phyloP scores from a whole-genome alignment of 2,113 vertebrate species.

The Oostethus manadensis region DNA sequence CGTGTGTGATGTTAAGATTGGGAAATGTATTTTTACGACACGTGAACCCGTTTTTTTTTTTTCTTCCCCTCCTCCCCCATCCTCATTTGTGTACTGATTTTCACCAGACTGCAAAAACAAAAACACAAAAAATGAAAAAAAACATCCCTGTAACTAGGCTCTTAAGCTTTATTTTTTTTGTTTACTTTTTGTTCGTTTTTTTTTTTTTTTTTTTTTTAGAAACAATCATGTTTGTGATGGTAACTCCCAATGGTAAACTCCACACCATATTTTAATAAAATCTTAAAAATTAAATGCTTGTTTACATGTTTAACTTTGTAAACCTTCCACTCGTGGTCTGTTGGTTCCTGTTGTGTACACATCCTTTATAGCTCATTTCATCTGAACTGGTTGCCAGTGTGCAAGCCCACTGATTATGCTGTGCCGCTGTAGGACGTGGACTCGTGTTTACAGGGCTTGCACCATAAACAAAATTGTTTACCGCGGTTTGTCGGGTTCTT shows the following conservation, averaged over 20 bases:
- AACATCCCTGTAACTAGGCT: slow-evolving; percentile 75
- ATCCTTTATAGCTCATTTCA: slow-evolving; percentile 11
- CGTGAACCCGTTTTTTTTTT: slow-evolving; percentile 71
- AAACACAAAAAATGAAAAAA: slow-evolving; percentile 35
- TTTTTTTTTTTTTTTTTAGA: slow-evolving; percentile 85
- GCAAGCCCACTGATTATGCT: slow-evolving; percentile 10
- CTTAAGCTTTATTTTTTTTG: slow-evolving; percentile 78
- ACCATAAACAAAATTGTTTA: slow-evolving; percentile 46
- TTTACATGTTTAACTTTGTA: neutral
- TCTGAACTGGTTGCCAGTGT: slow-evolving; percentile 7
- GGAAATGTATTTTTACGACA: slow-evolving; percentile 81
- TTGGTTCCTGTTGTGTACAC: neutral
- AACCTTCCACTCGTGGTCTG: neutral
- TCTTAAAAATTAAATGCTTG: slow-evolving; percentile 61
- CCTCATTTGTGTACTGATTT: slow-evolving; percentile 70
- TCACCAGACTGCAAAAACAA: slow-evolving; percentile 77
- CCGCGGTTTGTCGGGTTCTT: slow-evolving; percentile 19
- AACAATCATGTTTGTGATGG: slow-evolving; percentile 85
- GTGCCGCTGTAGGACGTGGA: slow-evolving; percentile 6
- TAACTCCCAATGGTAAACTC: slow-evolving; percentile 80
- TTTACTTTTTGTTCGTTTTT: slow-evolving; percentile 82
- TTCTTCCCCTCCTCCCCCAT: slow-evolving; percentile 47
- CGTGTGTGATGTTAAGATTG: slow-evolving; percentile 70
- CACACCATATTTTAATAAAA: slow-evolving; percentile 85
- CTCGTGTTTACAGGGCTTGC: slow-evolving; percentile 15